phyloP scores from a whole-genome alignment of 2,888 invertebrate species.

The Steinernema hermaphroditum region DNA sequence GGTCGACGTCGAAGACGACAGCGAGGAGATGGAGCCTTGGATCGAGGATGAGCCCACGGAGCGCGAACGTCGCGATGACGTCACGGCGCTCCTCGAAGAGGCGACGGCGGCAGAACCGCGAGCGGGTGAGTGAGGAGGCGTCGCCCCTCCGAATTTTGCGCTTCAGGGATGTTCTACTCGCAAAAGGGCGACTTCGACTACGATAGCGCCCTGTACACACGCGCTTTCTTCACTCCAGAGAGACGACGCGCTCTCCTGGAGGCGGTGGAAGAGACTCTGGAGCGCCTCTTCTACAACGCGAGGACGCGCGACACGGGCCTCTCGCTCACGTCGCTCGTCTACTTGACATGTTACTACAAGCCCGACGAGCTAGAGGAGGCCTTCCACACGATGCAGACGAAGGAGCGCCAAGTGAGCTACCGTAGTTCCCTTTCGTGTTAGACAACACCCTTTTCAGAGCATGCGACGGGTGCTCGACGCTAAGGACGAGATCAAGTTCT shows the following conservation, averaged over 20 bases:
- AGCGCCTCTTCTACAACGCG: constrained; percentile 11
- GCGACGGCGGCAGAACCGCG: neutral
- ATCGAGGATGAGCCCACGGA: neutral
- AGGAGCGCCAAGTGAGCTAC: neutral
- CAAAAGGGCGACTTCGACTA: neutral
- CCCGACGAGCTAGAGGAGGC: neutral
- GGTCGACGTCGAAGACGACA: neutral
- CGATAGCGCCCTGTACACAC: neutral
- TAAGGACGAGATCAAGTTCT: neutral
- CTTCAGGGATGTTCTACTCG: constrained; percentile 10
- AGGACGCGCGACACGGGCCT: neutral
- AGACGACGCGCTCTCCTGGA: neutral
- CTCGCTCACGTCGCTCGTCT: neutral
- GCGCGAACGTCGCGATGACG: neutral
- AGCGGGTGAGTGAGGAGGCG: neutral
- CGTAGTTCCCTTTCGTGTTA: neutral
- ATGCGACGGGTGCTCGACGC: neutral
- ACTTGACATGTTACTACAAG: neutral
- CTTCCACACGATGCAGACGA: neutral
- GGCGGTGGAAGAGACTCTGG: neutral
- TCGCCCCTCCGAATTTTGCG: neutral
- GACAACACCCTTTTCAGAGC: neutral
- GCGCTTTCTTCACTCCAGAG: neutral
- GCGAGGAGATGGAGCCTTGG: neutral
- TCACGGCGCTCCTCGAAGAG: neutral